Base-by-base conservation (phyloP, 2,797 vertebrate species). In the Meriones psammophilus region DNA sequence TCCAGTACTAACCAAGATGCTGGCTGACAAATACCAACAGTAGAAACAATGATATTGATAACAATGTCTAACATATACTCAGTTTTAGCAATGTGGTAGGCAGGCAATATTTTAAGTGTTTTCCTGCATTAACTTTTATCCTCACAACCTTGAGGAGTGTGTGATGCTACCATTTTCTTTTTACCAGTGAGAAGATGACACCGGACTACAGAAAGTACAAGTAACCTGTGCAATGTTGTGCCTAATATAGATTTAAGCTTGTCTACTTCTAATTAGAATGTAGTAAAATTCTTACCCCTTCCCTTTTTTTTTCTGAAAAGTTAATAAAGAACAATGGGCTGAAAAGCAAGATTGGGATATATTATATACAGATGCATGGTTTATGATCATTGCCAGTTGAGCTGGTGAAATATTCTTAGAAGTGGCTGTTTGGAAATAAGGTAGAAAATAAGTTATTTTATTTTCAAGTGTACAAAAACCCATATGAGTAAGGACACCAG, bases 391-490 rank as follows among this genome's bases (percentile, higher is more conserved):
- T 39, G 20, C 14, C 18, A 76, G 24, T 33, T 36, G 50, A 93
- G 33, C 9, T 15, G 60, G 12, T 74, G 9, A 79, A 39, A 60
- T 15, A 74, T 58, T 46, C 91, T 92, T n/a, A 36, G 81, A 92
- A 79, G 39, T 71, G 28, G 2, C 88, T 13, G 13, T 80, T 89
- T 95, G 10, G 14, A 85, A 94, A 64, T 94, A 22, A 62, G 64
- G 12, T 24, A 95, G 24, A 73, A 77, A 89, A 18, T 69, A 12
- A 85, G 13, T 88, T 79, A 42, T 68, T 77, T 93, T 83, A 92
- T 93, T 86, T 92, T 18, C 68, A 78, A 85, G 68, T 86, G 3
- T 73, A 78, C n/a, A 85, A 87, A 12, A 94, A 90, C 83, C 50
- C 58, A 1, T 60, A 64, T 58, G 2, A 73, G 3, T 83, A 50